Base-by-base conservation (phyloP, 1,140 invertebrate genomes). In the Aethina tumida region DNA sequence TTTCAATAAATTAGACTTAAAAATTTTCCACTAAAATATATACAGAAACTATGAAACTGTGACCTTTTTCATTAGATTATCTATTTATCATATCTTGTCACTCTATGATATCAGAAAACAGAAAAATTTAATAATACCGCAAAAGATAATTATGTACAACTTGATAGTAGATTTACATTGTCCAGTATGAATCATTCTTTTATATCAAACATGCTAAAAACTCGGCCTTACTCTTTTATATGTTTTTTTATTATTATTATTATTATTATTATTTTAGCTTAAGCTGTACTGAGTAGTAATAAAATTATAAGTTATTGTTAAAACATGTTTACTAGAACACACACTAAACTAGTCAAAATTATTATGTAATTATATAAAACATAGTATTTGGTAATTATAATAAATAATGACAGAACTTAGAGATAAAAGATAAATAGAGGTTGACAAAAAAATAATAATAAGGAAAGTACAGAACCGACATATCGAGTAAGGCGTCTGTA, bases 401-500 rank as follows among this genome's bases (percentile, higher is more conserved):
- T 51, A 47, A 55, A 57, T 50, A 55, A 47, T 43, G 45, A 48
- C 32, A 43, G 41, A 52, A 41, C 36, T 34, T 39, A 33, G 33
- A 33, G 39, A 41, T 42, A 47, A 46, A 49, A 37, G 43, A 47
- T 29, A 33, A 35, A 20, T 22, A 20, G 20, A 25, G 16, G 14
- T 12, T 30, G 13, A 35, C 17, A 36, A 39, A 36, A 21, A 26
- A 35, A 13, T 32, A 32, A 27, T 39, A 39, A 14, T 29, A 39
- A 50, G 27, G 34, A 48, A 49, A 41, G 33, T 46, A 45, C 46
- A 49, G 46, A 45, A 49, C 33, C 41, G 36, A 48, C n/a, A n/a
- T n/a, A n/a, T n/a, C 47, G 53, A 53, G 49, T 54, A 56, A 56
- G 55, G 55, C 50, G 52, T 43, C 35, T 43, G 36, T 45, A 50